Evolutionary conservation across 2,113 vertebrate species (phyloP).

Genomic region (Otis tarda): DNA sequence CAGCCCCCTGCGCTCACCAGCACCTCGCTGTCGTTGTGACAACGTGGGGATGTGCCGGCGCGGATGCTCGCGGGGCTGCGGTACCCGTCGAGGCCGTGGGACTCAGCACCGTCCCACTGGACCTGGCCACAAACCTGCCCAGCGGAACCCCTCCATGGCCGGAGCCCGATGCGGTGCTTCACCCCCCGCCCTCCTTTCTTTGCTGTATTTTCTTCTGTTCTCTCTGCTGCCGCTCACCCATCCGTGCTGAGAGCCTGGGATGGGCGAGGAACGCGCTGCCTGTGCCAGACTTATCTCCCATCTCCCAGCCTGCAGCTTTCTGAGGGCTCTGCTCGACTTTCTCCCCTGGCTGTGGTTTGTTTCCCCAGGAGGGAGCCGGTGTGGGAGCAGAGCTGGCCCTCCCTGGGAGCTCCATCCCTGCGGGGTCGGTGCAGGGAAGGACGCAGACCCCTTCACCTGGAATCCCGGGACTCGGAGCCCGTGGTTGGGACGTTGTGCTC

Average conservation of each 20-base stretch:
- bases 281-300: rapidly evolving
- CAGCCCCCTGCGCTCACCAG: rapidly evolving
- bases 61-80: not conserved
- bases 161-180: rapidly evolving
- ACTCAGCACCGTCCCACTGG: rapidly evolving
- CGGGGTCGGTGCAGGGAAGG: not conserved
- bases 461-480: rapidly evolving
- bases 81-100: not conserved
- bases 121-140: rapidly evolving
- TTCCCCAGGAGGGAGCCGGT: not conserved
- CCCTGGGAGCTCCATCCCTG: not conserved
- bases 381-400: not conserved
- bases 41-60: rapidly evolving
- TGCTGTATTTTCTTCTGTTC: not conserved
- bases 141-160: rapidly evolving
- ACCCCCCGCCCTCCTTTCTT: not conserved
- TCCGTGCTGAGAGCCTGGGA: not conserved
- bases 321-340: not conserved
- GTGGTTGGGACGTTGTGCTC: rapidly evolving
- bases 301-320: rapidly evolving
- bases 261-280: rapidly evolving
- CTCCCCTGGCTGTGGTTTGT: rapidly evolving
- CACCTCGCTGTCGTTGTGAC: rapidly evolving
- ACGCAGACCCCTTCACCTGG: no score
- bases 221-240: rapidly evolving